Evolutionary conservation across 2,113 vertebrate genomes (phyloP), one percentile per base, ranked within the genome.

Genomic region (Sphaerodactylus townsendi): DNA sequence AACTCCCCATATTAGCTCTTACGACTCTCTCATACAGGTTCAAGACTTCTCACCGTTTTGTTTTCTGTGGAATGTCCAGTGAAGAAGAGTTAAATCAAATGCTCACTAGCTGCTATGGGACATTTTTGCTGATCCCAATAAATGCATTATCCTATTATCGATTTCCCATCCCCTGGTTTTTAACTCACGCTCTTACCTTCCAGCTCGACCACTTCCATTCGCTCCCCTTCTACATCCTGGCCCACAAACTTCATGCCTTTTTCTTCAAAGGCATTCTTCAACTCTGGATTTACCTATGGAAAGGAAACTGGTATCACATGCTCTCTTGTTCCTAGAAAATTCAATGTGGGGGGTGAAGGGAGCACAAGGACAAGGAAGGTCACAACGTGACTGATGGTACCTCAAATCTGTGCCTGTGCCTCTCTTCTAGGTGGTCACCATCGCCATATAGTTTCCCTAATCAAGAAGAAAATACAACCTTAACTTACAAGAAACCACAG

Each of bases 321-420:
- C 84, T n/a, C 33, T 76, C 83, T 62, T 35, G 0, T 28, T 17
- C 15, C 30, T 65, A 50, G 19, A 15, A 81, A 17, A 70, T 44
- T 41, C 3, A 46, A 1, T 8, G 19, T 72, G 35, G 28, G 73
- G 65, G 19, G 37, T 3, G 2, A 19, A 71, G n/a, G 28, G 71
- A 62, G 30, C 28, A 3, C 2, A 44, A 37, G 30, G 37, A 3
- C 2, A 44, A 37, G 3, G 1, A 53, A 65, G 30, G 15, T 50
- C 39, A 15, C 37, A 56, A 0, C 0, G 75, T 70, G n/a, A 21
- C 1, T 5, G 0, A 46, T 68, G 79, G n/a, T 93, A 98, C 98
- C 97, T 99, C 98, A 93, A 98, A 99, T 71, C 98, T 96, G 93
- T 99, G 98, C 33, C 98, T 95, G 79, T 99, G 98, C 69, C 98